Percentiles rank a stretch among this genome's conserved stretches.
phyloP scores from a whole-genome alignment of 2,888 invertebrate species.

The Lepidonotus clava region DNA sequence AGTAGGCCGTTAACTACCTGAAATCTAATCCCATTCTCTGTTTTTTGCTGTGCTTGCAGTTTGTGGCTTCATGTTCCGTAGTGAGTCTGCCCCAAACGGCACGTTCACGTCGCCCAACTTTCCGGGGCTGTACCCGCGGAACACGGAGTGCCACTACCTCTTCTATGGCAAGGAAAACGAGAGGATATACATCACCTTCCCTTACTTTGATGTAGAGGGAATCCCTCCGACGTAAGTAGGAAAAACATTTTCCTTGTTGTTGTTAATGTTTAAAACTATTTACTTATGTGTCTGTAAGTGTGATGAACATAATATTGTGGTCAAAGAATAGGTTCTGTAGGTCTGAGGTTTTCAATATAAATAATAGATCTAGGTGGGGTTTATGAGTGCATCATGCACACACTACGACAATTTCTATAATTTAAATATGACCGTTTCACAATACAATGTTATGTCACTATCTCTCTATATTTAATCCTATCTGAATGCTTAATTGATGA shows the following conservation, averaged over 20 bases:
- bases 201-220: conserved; percentile 94
- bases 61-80: conserved; percentile 86
- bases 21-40: no score
- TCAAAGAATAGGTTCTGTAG: background rate
- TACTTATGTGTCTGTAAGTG: background rate
- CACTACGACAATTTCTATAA: no score
- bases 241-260: no score
- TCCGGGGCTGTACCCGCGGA: conserved; percentile 90
- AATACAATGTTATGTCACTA: no score
- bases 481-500: no score
- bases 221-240: conserved; percentile 90
- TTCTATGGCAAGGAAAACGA: conserved; percentile 91
- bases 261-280: background rate
- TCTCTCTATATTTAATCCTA: no score
- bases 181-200: conserved; percentile 91
- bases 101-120: conserved; percentile 91
- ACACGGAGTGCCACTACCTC: conserved; percentile 92
- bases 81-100: conserved; percentile 82
- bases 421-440: no score
- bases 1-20: no score
- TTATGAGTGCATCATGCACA: no score
- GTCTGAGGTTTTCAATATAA: no score
- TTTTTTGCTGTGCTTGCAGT: no score
- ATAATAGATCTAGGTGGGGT: no score
- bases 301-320: background rate